A percentile compares a stretch with the other conserved stretches of the same genome.
Evolutionary conservation across 1,140 invertebrate species (phyloP).

Genomic region (Cataglyphis hispanica): DNA sequence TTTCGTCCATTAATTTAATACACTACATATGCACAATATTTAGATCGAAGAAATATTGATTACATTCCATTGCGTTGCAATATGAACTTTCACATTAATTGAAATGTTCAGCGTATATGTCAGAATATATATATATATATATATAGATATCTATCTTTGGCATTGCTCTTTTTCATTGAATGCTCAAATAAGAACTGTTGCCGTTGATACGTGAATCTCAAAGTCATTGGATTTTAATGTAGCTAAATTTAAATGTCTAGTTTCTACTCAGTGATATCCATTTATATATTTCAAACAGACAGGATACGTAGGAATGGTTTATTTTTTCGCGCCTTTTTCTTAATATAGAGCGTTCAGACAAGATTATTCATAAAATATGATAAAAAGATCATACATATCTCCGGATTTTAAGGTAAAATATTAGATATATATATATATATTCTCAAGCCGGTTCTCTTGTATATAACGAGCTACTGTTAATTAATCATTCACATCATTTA

Average conservation of each 20-base stretch:
- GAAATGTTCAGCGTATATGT: neutral
- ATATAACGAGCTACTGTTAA: conserved; percentile 8
- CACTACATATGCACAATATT: neutral
- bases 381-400: neutral
- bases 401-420: conserved; percentile 25
- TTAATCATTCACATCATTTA: conserved; percentile 53
- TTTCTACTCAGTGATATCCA: no score
- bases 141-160: neutral
- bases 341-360: neutral
- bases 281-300: no score
- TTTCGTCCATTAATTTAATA: neutral
- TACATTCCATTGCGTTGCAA: neutral
- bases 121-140: no score
- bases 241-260: neutral
- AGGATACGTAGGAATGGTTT: no score
- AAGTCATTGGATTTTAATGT: neutral
- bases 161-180: neutral
- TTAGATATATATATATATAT: neutral
- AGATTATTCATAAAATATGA: neutral
- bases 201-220: neutral
- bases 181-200: neutral
- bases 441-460: neutral
- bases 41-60: conserved; percentile 12
- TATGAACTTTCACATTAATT: neutral
- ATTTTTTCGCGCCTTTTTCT: neutral